These are phyloP conservation scores for Gavia stellata DNA, from an alignment of 2,113 vertebrate genomes.

Conservation along the genomic window DNA sequence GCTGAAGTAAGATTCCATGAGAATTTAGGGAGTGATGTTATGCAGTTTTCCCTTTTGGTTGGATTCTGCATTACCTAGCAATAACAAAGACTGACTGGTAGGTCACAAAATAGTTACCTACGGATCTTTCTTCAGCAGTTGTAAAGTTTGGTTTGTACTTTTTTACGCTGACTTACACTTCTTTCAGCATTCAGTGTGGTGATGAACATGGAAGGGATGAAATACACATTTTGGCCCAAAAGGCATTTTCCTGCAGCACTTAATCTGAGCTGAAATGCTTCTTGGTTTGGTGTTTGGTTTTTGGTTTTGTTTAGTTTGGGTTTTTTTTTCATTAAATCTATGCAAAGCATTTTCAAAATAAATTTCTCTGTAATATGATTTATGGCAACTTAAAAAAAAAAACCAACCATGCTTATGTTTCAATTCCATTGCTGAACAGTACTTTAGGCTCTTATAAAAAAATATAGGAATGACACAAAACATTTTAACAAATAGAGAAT, in stretches of 20 bases:
- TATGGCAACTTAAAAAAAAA: not conserved
- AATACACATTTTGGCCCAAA: not conserved
- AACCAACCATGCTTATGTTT: not conserved
- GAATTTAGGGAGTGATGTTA: not conserved
- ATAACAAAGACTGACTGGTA: not conserved
- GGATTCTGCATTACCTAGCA: not conserved
- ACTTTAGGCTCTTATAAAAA: not conserved
- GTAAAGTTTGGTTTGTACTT: not conserved
- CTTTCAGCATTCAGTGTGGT: not conserved
- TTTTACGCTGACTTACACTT: not conserved
- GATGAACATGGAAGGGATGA: not conserved
- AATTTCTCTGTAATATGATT: not conserved
- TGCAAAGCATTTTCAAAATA: not conserved
- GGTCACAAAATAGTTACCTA: not conserved
- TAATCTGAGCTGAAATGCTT: not conserved
- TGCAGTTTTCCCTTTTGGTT: not conserved
- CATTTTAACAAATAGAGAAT: not conserved
- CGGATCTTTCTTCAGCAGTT: accelerated
- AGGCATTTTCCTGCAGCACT: not conserved
- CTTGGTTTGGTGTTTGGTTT: not conserved
- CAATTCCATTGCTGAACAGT: not conserved
- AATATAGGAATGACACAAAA: not conserved
- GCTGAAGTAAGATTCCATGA: not conserved
- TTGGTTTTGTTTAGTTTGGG: not conserved
- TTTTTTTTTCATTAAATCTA: not conserved